A percentile compares a stretch with the other conserved stretches of the same genome.
phyloP scores from a whole-genome alignment of 1,140 invertebrate species.

The Atta colombica region DNA sequence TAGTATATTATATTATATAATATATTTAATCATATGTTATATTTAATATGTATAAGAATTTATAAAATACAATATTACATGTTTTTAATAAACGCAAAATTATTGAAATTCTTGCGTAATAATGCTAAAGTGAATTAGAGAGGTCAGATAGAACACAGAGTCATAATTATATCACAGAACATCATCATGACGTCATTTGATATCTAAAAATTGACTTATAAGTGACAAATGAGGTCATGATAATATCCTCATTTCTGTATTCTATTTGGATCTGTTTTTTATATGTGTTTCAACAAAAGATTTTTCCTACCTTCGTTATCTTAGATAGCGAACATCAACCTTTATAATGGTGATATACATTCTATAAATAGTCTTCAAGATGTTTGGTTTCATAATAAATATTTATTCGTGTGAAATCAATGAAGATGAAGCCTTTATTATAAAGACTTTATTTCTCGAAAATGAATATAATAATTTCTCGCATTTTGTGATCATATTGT shows the following conservation, averaged over 20 bases:
- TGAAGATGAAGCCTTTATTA: slow-evolving; percentile 14
- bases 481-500: neutral
- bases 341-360: neutral
- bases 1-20: neutral
- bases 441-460: slow-evolving; percentile 32
- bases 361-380: neutral
- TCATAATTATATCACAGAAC: too few species aligned
- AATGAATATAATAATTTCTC: slow-evolving; percentile 21
- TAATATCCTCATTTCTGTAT: too few species aligned
- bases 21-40: neutral
- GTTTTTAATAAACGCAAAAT: neutral
- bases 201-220: too few species aligned
- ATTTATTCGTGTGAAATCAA: neutral
- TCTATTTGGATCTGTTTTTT: too few species aligned
- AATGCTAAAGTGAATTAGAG: too few species aligned
- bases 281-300: neutral
- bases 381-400: neutral
- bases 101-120: neutral
- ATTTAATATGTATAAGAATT: neutral
- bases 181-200: too few species aligned
- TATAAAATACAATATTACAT: neutral
- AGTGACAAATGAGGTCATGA: too few species aligned
- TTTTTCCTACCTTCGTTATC: slow-evolving; percentile 22
- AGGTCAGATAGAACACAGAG: too few species aligned
- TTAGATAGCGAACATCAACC: neutral